Percentiles rank a stretch among this genome's conserved stretches.
phyloP scores from a whole-genome alignment of 1,140 invertebrate species.

The Vanessa tameamea region DNA sequence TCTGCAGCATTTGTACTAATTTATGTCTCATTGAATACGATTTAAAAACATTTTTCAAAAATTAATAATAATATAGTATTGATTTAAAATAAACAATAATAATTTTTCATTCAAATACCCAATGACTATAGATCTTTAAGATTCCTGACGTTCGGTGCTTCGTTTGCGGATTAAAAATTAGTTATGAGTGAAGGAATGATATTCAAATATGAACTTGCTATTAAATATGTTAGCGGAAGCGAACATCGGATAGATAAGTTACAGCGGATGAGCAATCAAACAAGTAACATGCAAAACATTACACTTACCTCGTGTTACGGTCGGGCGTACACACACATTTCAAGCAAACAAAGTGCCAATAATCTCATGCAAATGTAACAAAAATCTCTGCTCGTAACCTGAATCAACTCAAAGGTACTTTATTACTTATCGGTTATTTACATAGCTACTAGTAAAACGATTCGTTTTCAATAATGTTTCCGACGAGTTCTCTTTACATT shows the following conservation, averaged over 20 bases:
- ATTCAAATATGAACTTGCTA: background rate
- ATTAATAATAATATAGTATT: too few species aligned
- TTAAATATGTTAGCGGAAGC: background rate
- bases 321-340: conserved; percentile 46
- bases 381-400: conserved; percentile 68
- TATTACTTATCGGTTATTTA: conserved; percentile 50
- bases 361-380: conserved; percentile 58
- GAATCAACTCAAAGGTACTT: conserved; percentile 33
- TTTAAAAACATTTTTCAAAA: too few species aligned
- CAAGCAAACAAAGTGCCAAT: conserved; percentile 61
- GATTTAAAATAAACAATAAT: too few species aligned
- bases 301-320: conserved; percentile 51
- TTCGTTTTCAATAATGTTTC: conserved; percentile 28
- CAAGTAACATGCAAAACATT: conserved; percentile 43
- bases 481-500: conserved; percentile 28
- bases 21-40: too few species aligned
- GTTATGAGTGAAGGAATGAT: conserved; percentile 6
- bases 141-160: background rate
- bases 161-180: background rate
- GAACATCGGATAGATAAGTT: conserved; percentile 1
- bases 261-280: conserved; percentile 23
- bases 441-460: conserved; percentile 10
- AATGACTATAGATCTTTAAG: too few species aligned
- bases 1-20: too few species aligned
- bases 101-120: too few species aligned